A percentile compares a stretch with the other conserved stretches of the same genome.
Conservation (phyloP, 2,888 invertebrate species). For the Apantesis nais region DNA sequence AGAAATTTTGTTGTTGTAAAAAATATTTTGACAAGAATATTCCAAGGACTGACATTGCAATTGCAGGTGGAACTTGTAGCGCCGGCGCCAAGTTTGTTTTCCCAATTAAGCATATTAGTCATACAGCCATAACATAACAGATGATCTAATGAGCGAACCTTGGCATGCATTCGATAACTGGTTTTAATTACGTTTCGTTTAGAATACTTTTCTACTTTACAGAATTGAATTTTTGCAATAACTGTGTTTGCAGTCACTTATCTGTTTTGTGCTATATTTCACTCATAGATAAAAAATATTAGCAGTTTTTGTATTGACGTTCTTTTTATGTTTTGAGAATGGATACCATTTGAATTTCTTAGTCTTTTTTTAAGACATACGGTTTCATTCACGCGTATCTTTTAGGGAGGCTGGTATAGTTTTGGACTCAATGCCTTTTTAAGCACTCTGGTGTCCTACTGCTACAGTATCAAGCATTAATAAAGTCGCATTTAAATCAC, state of each 20-base stretch:
- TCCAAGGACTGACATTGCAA: background rate
- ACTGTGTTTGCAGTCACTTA: background rate
- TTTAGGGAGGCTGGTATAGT: background rate
- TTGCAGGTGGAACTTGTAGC: background rate
- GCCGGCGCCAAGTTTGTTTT: slow-evolving; percentile 30
- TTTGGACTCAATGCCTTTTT: background rate
- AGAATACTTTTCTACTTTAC: background rate
- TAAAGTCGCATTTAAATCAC: too few species aligned
- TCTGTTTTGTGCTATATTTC: background rate
- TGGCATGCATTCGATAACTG: slow-evolving; percentile 36
- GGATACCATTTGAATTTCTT: too few species aligned
- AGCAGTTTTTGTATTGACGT: too few species aligned
- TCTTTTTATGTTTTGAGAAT: too few species aligned
- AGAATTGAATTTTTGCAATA: too few species aligned
- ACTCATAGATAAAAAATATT: background rate
- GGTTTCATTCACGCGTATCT: too few species aligned
- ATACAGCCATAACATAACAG: slow-evolving; percentile 27
- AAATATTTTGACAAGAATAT: too few species aligned
- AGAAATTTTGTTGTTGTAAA: too few species aligned
- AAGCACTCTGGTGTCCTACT: too few species aligned
- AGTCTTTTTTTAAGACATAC: too few species aligned
- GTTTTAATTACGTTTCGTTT: slow-evolving; percentile 33
- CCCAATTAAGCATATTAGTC: slow-evolving; percentile 17
- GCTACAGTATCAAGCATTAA: too few species aligned
- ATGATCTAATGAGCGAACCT: slow-evolving; percentile 48